These are phyloP conservation scores for Drosophila mayri DNA, from an alignment of 1,140 invertebrate genomes.

Conservation along the genomic window DNA sequence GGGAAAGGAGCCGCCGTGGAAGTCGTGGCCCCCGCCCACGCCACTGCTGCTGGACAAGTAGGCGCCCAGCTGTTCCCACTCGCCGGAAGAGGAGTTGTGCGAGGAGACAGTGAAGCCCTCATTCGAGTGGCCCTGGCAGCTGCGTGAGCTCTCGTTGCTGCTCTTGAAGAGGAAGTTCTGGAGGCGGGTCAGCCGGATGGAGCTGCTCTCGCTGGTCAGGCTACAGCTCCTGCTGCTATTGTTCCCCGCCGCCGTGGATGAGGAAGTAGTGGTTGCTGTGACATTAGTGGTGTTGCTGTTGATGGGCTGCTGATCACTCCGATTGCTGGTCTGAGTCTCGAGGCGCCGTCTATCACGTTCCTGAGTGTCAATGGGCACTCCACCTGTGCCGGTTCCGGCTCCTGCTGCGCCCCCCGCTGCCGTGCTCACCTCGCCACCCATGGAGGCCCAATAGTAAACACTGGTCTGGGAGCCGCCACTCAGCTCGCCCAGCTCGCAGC, in stretches of 20 bases:
- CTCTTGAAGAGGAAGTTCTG: conserved; percentile 83
- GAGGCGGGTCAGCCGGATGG: conserved; percentile 69
- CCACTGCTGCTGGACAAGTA: conserved; percentile 55
- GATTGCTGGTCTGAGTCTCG: conserved; percentile 34
- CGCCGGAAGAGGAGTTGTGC: conserved; percentile 78
- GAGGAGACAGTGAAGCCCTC: conserved; percentile 80
- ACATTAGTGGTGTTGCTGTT: conserved; percentile 15
- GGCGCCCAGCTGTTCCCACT: conserved; percentile 77
- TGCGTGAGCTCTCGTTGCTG: conserved; percentile 78
- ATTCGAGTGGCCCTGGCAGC: conserved; percentile 77
- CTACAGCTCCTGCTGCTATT: conserved; percentile 72
- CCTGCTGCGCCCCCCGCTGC: conserved; percentile 23
- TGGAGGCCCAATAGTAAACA: conserved; percentile 73
- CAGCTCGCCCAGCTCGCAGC: conserved; percentile 66
- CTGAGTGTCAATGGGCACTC: conserved; percentile 18
- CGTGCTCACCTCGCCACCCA: conserved; percentile 80
- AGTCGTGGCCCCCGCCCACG: conserved; percentile 50
- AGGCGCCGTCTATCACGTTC: conserved; percentile 41
- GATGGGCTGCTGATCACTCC: conserved; percentile 31
- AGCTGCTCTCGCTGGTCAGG: conserved; percentile 79
- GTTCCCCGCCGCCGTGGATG: conserved; percentile 23
- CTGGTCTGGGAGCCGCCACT: conserved; percentile 67
- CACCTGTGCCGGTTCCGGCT: conserved; percentile 10
- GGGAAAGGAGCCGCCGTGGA: conserved; percentile 67
- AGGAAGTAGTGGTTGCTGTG: conserved; percentile 1